Evolutionary conservation across 2,888 invertebrate species (phyloP), one percentile per base, ranked within the genome.

Genomic region (Diarsia rubi): DNA sequence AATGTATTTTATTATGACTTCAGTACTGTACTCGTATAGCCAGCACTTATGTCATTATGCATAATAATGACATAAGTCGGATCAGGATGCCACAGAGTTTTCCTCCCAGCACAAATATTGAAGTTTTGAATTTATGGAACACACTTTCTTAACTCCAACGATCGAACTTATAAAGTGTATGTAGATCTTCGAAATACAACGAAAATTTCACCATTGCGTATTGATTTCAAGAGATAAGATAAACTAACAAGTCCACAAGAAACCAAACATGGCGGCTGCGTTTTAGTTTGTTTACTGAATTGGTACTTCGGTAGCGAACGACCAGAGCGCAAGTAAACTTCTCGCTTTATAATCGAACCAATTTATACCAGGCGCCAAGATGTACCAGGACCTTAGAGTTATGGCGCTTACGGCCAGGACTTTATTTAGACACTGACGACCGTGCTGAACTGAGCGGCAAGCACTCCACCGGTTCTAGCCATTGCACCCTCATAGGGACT

Each of bases 321-420:
- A 86, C 84, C 83, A 85, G 81, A 80, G 87, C 78, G 86, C 86
- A 86, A 89, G 86, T 91, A 92, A 91, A 91, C 90, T 91, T 92
- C 93, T 92, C 90, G 87, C 88, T 89, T 90, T 91, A 91, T 91
- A 92, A 93, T 91, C 89, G 89, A 90, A 91, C 88, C 90, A 91
- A 92, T 91, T 92, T 91, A 92, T 91, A 91, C 89, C 87, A 86
- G 88, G 90, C 88, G 88, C 89, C 88, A 84, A 84, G 78, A 84
- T 80, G 69, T 69, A 88, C 85, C 74, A 83, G 79, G 73, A 75
- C 67, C 69, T 79, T 70, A 78, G 73, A 81, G 68, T 85, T 79
- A 80, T 79, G 74, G 78, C 74, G 69, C 64, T 60, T 31, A 75
- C 62, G 79, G 42, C 45, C 69, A 70, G 69, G 85, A 80, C 49